phyloP scores from a whole-genome alignment of 2,113 vertebrate species.

The Notothenia coriiceps region DNA sequence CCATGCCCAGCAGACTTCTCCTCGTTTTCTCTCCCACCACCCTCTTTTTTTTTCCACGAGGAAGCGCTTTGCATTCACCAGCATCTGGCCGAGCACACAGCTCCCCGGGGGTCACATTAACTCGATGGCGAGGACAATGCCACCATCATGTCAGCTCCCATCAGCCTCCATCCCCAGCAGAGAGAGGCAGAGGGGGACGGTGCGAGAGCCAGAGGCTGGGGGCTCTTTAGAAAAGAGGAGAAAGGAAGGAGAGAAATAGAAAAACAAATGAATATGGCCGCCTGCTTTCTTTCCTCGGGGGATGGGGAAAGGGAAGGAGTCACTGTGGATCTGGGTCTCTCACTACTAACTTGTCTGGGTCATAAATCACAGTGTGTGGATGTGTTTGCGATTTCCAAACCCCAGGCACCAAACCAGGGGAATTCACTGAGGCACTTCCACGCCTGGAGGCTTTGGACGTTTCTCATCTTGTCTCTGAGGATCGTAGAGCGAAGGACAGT shows the following conservation, averaged over 20 bases:
- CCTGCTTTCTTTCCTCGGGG: conserved; percentile 61
- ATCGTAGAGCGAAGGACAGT: conserved; percentile 60
- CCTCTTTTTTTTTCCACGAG: conserved; percentile 7
- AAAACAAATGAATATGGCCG: conserved; percentile 49
- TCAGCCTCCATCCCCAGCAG: conserved; percentile 71
- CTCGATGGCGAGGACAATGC: conserved; percentile 74
- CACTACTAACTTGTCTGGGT: conserved; percentile 55
- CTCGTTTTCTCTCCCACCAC: background rate
- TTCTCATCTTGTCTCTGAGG: conserved; percentile 40
- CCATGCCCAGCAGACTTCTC: conserved; percentile 37
- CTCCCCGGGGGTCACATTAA: conserved; percentile 76
- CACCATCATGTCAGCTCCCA: conserved; percentile 78
- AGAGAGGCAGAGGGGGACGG: conserved; percentile 42
- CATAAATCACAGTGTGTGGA: conserved; percentile 53
- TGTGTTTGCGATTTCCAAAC: conserved; percentile 44
- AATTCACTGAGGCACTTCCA: conserved; percentile 57
- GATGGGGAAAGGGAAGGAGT: conserved; percentile 53
- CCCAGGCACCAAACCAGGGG: conserved; percentile 39
- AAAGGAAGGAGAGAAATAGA: conserved; percentile 64
- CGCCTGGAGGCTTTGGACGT: conserved; percentile 45
- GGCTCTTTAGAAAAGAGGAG: conserved; percentile 70
- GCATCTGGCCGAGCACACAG: conserved; percentile 66
- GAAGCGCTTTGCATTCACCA: conserved; percentile 59
- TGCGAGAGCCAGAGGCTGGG: conserved; percentile 61
- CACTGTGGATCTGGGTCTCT: conserved; percentile 71